Conservation (phyloP, 2,888 invertebrate genomes). For the Aphodius granarius region DNA sequence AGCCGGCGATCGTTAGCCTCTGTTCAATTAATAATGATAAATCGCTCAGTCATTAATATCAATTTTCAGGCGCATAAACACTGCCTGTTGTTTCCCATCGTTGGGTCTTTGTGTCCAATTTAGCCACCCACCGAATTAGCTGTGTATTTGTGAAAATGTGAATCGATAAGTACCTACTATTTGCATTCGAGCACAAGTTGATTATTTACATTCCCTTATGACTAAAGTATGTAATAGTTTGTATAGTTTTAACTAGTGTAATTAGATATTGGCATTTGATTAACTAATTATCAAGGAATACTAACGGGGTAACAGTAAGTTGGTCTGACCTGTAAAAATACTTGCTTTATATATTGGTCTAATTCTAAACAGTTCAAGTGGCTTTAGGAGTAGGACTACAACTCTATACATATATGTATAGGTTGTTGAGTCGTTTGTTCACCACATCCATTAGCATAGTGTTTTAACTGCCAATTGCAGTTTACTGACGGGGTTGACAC, state of each 20-base stretch:
- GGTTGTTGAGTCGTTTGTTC: constrained; percentile 38
- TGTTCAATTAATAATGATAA: background rate
- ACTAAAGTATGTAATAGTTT: background rate
- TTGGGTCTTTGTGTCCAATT: background rate
- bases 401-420: too few species aligned
- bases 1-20: background rate
- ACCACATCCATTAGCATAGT: constrained; percentile 39
- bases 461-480: constrained; percentile 39
- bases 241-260: background rate
- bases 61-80: background rate
- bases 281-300: background rate
- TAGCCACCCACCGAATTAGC: background rate
- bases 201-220: background rate
- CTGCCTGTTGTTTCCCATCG: background rate
- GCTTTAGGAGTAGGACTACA: too few species aligned
- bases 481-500: background rate
- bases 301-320: background rate
- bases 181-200: background rate
- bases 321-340: background rate
- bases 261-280: background rate
- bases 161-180: background rate
- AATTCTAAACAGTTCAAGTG: too few species aligned
- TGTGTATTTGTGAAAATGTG: background rate
- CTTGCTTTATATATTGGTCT: too few species aligned
- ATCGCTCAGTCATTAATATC: background rate